These are phyloP conservation scores for Chelon auratus DNA, from an alignment of 2,797 vertebrate species.

Conservation along the genomic window DNA sequence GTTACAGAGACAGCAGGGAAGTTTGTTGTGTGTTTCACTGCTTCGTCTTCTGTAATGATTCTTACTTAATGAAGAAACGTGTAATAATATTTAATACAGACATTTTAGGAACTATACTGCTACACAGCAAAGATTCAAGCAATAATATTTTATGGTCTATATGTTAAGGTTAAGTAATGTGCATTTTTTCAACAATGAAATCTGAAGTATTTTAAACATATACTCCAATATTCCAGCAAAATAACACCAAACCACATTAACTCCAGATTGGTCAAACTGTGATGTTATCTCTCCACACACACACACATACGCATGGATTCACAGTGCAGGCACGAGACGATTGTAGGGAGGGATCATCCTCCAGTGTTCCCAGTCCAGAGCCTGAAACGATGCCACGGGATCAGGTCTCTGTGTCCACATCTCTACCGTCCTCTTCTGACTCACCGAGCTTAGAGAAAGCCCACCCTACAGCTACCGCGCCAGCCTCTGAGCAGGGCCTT, in stretches of 20 bases:
- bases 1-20: neutral
- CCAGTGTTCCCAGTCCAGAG: conserved; percentile 38
- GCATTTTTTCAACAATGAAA: neutral
- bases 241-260: neutral
- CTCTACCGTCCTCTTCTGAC: conserved; percentile 37
- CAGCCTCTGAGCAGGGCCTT: conserved; percentile 36
- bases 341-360: conserved; percentile 47
- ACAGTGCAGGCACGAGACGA: conserved; percentile 59
- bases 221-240: neutral
- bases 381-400: conserved; percentile 27
- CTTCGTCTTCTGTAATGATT: neutral
- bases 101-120: neutral
- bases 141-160: too few relatives aligned
- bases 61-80: neutral
- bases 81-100: too few relatives aligned
- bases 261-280: conserved; percentile 62
- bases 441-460: conserved; percentile 46
- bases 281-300: conserved; percentile 69
- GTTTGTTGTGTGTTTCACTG: neutral
- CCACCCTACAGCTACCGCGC: conserved; percentile 31
- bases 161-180: neutral
- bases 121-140: neutral
- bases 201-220: neutral
- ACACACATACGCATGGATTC: conserved; percentile 46
- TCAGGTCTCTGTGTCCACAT: conserved; percentile 36